These are phyloP conservation scores for Aphyosemion australe DNA, from an alignment of 2,113 vertebrate species.

Conservation along the genomic window DNA sequence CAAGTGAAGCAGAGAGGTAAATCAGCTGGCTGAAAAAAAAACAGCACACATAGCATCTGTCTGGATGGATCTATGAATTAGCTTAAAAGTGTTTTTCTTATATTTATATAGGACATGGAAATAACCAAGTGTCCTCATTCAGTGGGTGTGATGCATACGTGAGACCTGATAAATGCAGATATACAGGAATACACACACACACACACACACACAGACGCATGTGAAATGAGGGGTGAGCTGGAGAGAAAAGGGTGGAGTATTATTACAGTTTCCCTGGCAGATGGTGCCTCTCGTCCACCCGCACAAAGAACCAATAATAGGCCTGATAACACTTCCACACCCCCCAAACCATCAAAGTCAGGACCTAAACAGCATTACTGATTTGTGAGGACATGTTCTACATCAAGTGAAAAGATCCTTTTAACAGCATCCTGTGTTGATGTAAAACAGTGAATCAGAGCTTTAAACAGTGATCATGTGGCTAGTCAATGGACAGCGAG, in stretches of 20 bases:
- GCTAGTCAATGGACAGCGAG: conserved; percentile 1
- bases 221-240: conserved; percentile 36
- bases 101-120: background rate
- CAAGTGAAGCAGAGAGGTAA: conserved; percentile 45
- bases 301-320: conserved; percentile 60
- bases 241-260: conserved; percentile 37
- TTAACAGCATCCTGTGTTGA: background rate
- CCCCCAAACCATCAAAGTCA: conserved; percentile 1
- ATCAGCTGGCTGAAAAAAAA: conserved; percentile 27
- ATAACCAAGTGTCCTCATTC: background rate
- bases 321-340: conserved; percentile 30
- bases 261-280: conserved; percentile 67
- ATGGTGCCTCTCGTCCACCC: conserved; percentile 60
- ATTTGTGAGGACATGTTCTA: conserved; percentile 11
- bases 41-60: background rate
- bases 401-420: conserved; percentile 1
- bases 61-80: conserved; percentile 20
- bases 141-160: background rate
- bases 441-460: conserved; percentile 5
- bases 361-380: background rate
- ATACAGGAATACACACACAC: background rate
- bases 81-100: background rate
- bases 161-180: conserved; percentile 8
- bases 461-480: conserved; percentile 2
- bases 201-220: conserved; percentile 23